Percentiles rank a stretch among this genome's conserved stretches.
phyloP scores from a whole-genome alignment of 2,888 invertebrate genomes.

The Oxytorus armatus region DNA sequence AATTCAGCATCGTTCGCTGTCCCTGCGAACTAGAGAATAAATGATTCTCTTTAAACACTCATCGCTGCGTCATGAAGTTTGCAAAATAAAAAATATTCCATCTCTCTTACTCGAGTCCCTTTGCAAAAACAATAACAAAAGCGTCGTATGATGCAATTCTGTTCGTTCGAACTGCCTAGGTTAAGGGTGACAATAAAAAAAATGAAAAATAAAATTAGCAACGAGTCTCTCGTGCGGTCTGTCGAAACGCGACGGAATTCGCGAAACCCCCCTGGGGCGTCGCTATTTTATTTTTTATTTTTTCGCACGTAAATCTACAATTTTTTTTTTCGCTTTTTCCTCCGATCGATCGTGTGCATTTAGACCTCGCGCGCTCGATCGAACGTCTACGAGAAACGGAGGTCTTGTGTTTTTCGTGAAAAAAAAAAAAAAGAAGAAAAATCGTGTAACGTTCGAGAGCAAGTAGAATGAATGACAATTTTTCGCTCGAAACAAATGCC shows the following conservation, averaged over 20 bases:
- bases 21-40: no score
- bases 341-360: no score
- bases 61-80: no score
- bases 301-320: background rate
- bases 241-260: no score
- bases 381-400: no score
- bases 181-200: constrained; percentile 63
- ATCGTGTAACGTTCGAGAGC: background rate
- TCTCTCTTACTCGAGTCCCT: no score
- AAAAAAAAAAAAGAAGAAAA: background rate
- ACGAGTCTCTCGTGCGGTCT: constrained; percentile 19
- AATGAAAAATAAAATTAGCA: no score
- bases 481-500: background rate
- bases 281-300: background rate
- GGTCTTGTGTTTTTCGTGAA: no score
- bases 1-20: no score
- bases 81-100: no score
- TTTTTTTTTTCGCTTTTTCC: no score
- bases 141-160: constrained; percentile 6
- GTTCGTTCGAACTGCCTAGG: constrained; percentile 54
- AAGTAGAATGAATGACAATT: background rate
- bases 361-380: no score
- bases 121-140: constrained; percentile 10
- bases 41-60: background rate
- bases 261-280: constrained; percentile 19